phyloP scores from a whole-genome alignment of 2,113 vertebrate species.

The Talpa occidentalis region DNA sequence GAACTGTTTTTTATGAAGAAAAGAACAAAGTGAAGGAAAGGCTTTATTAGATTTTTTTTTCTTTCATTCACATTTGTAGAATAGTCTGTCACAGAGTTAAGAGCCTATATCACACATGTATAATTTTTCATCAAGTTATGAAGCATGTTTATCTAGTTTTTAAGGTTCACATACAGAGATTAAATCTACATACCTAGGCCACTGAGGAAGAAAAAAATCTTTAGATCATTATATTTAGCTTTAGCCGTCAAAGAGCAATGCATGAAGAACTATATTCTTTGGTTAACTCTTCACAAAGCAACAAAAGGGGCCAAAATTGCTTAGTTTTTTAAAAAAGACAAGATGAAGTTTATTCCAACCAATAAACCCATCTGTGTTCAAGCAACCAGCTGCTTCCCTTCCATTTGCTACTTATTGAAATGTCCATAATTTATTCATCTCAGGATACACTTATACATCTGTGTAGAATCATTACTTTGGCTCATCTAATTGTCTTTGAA shows the following conservation, averaged over 20 bases:
- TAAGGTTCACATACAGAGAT: neutral
- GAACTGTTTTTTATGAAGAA: neutral
- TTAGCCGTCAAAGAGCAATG: neutral
- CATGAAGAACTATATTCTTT: neutral
- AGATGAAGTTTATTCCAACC: slow-evolving; percentile 33
- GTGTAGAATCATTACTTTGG: slow-evolving; percentile 61
- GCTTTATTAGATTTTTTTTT: neutral
- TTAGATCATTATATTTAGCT: neutral
- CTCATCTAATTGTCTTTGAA: slow-evolving; percentile 66
- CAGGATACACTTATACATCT: slow-evolving; percentile 67
- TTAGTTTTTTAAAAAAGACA: neutral
- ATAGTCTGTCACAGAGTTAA: neutral
- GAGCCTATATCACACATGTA: neutral
- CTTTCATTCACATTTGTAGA: neutral
- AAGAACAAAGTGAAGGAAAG: neutral
- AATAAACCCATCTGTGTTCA: slow-evolving; percentile 21
- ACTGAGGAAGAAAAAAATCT: neutral
- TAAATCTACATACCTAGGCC: rapidly evolving
- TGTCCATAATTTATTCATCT: slow-evolving; percentile 52
- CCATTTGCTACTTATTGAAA: slow-evolving; percentile 48
- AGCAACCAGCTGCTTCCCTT: slow-evolving; percentile 38
- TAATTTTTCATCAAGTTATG: neutral
- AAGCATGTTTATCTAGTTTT: neutral
- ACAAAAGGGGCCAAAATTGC: neutral
- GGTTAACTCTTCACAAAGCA: neutral